A percentile compares a stretch with the other conserved stretches of the same genome.
Conservation (phyloP, 1,140 invertebrate genomes). For the Drosophila gunungcola region DNA sequence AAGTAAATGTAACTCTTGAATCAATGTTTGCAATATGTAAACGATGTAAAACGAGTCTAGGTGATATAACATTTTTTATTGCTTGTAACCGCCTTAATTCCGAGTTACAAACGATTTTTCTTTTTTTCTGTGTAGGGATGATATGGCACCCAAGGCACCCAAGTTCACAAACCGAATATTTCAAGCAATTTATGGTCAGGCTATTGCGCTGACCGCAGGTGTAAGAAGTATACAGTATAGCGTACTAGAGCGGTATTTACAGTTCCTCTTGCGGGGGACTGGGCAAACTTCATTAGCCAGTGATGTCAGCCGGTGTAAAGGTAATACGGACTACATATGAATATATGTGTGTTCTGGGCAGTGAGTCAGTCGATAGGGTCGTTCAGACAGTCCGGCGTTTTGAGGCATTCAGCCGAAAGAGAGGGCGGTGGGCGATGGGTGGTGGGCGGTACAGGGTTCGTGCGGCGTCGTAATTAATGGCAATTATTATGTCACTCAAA, state of each 20-base stretch:
- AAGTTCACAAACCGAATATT: slow-evolving; percentile 14
- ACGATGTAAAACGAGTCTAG: too few species aligned
- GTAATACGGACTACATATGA: slow-evolving; percentile 2
- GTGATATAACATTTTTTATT: too few species aligned
- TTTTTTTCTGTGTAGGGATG: background rate
- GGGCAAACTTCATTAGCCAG: slow-evolving; percentile 39
- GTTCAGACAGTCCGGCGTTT: slow-evolving; percentile 52
- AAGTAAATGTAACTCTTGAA: too few species aligned
- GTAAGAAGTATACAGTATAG: slow-evolving; percentile 1
- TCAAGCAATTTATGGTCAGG: slow-evolving; percentile 14
- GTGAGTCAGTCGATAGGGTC: slow-evolving; percentile 29
- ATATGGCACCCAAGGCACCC: background rate
- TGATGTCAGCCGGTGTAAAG: slow-evolving; percentile 36
- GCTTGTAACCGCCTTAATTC: too few species aligned
- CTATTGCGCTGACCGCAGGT: slow-evolving; percentile 29
- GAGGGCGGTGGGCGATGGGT: background rate
- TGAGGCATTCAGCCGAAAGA: background rate
- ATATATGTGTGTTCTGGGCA: background rate
- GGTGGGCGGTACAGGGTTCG: slow-evolving; percentile 17
- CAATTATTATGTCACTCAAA: slow-evolving; percentile 37
- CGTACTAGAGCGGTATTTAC: slow-evolving; percentile 12
- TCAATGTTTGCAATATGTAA: too few species aligned
- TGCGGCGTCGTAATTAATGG: slow-evolving; percentile 39
- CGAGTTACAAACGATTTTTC: background rate
- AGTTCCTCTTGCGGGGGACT: slow-evolving; percentile 10